phyloP scores from a whole-genome alignment of 2,113 vertebrate genomes.

The Triplophysa rosa region DNA sequence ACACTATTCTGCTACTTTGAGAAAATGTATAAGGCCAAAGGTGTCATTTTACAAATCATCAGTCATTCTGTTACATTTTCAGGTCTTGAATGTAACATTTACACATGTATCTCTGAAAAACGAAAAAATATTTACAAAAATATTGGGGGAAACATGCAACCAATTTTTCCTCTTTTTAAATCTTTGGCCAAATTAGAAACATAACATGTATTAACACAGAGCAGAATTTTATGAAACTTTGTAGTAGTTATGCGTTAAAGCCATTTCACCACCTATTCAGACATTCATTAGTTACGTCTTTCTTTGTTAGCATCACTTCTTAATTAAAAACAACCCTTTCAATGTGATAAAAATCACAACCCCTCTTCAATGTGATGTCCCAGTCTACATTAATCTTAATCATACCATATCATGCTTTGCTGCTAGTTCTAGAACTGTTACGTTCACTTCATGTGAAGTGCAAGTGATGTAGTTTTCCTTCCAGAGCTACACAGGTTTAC shows the following conservation, averaged over 20 bases:
- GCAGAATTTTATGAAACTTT: background rate
- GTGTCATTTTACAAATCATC: conserved; percentile 56
- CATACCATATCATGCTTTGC: background rate
- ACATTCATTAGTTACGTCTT: background rate
- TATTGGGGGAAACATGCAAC: background rate
- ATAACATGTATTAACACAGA: background rate
- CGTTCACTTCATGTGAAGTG: conserved; percentile 24
- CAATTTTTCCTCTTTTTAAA: background rate
- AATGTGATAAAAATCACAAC: background rate
- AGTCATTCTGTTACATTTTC: conserved; percentile 50
- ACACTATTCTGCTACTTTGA: conserved; percentile 55
- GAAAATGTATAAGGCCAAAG: conserved; percentile 64
- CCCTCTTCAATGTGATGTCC: background rate
- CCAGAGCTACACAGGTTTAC: conserved; percentile 12
- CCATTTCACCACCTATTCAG: background rate
- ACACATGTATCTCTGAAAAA: conserved; percentile 61
- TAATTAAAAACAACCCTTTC: conserved; percentile 24
- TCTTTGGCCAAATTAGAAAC: conserved; percentile 53
- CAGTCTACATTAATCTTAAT: background rate
- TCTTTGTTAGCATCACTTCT: background rate
- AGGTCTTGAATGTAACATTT: conserved; percentile 62
- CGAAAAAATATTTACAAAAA: conserved; percentile 70
- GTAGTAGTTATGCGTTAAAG: background rate
- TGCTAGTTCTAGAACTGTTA: conserved; percentile 22
- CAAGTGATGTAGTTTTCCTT: conserved; percentile 50